A percentile compares a stretch with the other conserved stretches of the same genome.
Evolutionary conservation across 2,113 vertebrate species (phyloP).

Genomic region (Planiliza haematocheilus): DNA sequence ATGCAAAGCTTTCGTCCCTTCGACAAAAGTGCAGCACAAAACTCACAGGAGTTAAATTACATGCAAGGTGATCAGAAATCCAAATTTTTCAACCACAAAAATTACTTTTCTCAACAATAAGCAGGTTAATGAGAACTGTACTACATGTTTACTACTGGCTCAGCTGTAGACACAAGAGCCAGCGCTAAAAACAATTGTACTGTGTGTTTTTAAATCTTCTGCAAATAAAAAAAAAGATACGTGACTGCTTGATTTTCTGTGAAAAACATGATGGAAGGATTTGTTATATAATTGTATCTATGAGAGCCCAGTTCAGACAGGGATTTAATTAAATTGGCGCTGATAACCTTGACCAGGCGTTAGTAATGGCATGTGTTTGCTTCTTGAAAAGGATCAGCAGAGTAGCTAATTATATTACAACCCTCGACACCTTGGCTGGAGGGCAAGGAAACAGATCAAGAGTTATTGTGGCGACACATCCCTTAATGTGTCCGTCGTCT

Average conservation of each 20-base stretch:
- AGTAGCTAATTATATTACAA: slow-evolving; percentile 15
- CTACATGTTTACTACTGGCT: neutral
- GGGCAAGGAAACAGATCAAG: neutral
- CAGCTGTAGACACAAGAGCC: too few species aligned
- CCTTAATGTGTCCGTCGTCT: neutral
- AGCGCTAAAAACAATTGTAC: too few species aligned
- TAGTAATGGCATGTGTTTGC: neutral
- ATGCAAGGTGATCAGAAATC: neutral
- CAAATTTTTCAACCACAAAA: neutral
- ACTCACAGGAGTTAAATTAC: neutral
- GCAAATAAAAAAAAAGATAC: neutral
- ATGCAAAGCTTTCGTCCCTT: slow-evolving; percentile 38
- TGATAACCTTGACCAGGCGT: slow-evolving; percentile 2
- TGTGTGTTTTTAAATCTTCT: neutral
- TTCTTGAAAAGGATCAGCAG: slow-evolving; percentile 12
- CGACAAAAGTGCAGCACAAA: slow-evolving; percentile 25
- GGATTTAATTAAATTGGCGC: neutral
- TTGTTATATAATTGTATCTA: neutral
- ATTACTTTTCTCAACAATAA: neutral
- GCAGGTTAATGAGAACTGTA: neutral
- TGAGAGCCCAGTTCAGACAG: neutral
- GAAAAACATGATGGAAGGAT: too few species aligned
- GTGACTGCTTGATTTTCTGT: too few species aligned
- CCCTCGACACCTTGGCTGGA: neutral
- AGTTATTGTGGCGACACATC: neutral